A percentile compares a stretch with the other conserved stretches of the same genome.
These are phyloP conservation scores for Knipowitschia caucasica DNA, from an alignment of 2,797 vertebrate genomes.

Conservation along the genomic window DNA sequence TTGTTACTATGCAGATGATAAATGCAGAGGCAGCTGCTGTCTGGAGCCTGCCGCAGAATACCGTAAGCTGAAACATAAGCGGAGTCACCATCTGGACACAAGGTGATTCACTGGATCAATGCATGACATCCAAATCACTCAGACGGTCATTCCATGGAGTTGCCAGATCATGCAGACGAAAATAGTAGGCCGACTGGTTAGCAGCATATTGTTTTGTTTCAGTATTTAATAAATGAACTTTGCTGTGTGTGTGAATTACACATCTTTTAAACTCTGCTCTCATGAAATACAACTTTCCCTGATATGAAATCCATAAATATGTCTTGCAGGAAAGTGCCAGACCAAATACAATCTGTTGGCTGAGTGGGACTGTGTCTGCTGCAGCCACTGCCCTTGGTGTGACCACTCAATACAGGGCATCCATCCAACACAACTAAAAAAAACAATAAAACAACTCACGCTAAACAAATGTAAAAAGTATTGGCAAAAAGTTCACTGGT, in stretches of 20 bases:
- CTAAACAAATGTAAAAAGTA: slow-evolving; percentile 2
- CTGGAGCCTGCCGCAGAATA: slow-evolving; percentile 4
- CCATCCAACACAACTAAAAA: neutral
- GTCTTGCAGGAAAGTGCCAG: slow-evolving; percentile 5
- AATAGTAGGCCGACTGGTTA: no score
- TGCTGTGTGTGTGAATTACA: neutral
- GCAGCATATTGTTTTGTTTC: no score
- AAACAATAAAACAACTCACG: slow-evolving; percentile 1
- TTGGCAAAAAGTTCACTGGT: neutral
- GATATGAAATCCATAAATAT: slow-evolving; percentile 7
- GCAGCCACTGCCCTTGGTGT: slow-evolving; percentile 11
- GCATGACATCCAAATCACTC: neutral
- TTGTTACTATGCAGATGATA: slow-evolving; percentile 11
- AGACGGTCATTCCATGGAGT: neutral
- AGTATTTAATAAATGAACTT: no score
- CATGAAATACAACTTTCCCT: slow-evolving; percentile 2
- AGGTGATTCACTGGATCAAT: neutral
- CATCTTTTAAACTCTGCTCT: neutral
- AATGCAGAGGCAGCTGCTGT: slow-evolving; percentile 4
- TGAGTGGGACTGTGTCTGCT: slow-evolving; percentile 3
- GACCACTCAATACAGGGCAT: slow-evolving; percentile 8
- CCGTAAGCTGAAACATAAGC: slow-evolving; percentile 5
- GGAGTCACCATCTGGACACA: slow-evolving; percentile 1
- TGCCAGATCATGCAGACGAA: neutral
- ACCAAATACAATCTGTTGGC: slow-evolving; percentile 6